Conservation (phyloP, 2,888 invertebrate species). For the Colostygia pectinataria region DNA sequence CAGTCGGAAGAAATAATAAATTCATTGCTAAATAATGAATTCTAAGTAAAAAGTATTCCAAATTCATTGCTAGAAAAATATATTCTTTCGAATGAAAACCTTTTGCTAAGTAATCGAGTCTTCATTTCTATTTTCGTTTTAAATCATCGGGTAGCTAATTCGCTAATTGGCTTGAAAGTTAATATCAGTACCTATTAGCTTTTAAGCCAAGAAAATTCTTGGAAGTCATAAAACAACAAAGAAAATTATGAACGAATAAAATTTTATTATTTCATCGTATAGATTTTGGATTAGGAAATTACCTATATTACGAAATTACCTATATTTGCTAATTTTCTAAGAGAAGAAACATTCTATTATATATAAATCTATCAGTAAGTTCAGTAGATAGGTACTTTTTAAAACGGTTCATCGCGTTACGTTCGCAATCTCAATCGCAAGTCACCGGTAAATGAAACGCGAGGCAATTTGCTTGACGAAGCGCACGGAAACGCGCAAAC, state of each 20-base stretch:
- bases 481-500: slow-evolving; percentile 2
- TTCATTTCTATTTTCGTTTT: slow-evolving; percentile 10
- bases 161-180: slow-evolving; percentile 21
- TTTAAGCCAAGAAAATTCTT: background rate
- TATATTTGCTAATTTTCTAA: no score
- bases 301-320: no score
- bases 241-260: slow-evolving; percentile 2
- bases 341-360: no score
- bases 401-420: background rate
- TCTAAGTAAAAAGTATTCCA: background rate
- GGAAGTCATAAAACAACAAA: slow-evolving; percentile 11
- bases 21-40: background rate
- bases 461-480: slow-evolving; percentile 43
- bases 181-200: slow-evolving; percentile 1
- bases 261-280: slow-evolving; percentile 3
- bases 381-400: background rate
- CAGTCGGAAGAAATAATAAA: no score
- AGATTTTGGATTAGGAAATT: background rate
- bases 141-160: slow-evolving; percentile 6
- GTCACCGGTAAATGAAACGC: slow-evolving; percentile 17
- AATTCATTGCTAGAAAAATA: background rate
- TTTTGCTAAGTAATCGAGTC: slow-evolving; percentile 2
- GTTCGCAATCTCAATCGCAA: background rate
- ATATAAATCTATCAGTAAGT: no score
- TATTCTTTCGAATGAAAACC: slow-evolving; percentile 2